Percentiles rank a stretch among this genome's conserved stretches.
These are phyloP conservation scores for Spinus pinus DNA, from an alignment of 2,797 vertebrate species.

Conservation along the genomic window DNA sequence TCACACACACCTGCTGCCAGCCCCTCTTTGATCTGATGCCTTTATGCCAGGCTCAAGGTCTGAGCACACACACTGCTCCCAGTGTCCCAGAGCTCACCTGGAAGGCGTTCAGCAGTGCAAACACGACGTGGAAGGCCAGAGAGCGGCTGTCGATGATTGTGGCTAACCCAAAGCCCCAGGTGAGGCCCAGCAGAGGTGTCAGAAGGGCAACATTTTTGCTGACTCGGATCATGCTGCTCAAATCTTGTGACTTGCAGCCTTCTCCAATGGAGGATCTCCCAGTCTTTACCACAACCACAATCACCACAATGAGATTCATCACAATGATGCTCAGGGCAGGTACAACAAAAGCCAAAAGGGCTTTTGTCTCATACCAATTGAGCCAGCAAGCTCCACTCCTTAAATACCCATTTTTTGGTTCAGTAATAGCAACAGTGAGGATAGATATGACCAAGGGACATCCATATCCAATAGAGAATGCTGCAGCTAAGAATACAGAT, in stretches of 20 bases:
- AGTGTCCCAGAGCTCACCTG: slow-evolving; percentile 64
- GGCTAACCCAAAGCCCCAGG: slow-evolving; percentile 75
- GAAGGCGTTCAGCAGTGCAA: slow-evolving; percentile 72
- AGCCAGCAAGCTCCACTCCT: slow-evolving; percentile 73
- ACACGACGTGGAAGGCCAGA: slow-evolving; percentile 42
- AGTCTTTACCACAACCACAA: slow-evolving; percentile 70
- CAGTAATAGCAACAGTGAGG: slow-evolving; percentile 70
- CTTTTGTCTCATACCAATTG: slow-evolving; percentile 61
- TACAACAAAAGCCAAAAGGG: slow-evolving; percentile 71
- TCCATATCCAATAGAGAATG: slow-evolving; percentile 72
- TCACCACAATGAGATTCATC: slow-evolving; percentile 71
- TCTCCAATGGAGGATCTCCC: slow-evolving; percentile 66
- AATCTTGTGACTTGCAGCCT: slow-evolving; percentile 68
- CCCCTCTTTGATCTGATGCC: not conserved
- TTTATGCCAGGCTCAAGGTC: not conserved
- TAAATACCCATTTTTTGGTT: slow-evolving; percentile 54
- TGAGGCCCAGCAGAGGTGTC: slow-evolving; percentile 76
- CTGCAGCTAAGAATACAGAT: slow-evolving; percentile 54
- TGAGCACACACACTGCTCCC: not conserved
- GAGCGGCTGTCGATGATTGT: not conserved
- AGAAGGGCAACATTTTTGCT: slow-evolving; percentile 74
- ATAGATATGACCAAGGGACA: slow-evolving; percentile 71
- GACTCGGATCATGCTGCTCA: slow-evolving; percentile 68
- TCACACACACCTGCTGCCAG: not conserved
- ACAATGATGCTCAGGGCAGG: slow-evolving; percentile 69